Conservation (phyloP, 2,888 invertebrate genomes). For the Ophion ellenae region DNA sequence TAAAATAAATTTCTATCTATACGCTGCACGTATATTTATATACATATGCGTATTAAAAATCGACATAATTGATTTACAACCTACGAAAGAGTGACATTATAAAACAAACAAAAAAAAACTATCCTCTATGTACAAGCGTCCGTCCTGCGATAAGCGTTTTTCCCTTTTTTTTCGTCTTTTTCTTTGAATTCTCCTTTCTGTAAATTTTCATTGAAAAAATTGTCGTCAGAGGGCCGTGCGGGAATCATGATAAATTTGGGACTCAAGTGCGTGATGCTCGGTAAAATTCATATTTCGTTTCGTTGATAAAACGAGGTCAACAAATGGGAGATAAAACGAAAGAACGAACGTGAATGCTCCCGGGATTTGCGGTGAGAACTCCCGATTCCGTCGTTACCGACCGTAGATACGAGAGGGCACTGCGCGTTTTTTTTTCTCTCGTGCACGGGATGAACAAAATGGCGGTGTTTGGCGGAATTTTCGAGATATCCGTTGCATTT, state of each 20-base stretch:
- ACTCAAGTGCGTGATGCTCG: background rate
- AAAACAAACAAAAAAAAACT: slow-evolving; percentile 28
- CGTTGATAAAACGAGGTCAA: background rate
- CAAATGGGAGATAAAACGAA: slow-evolving; percentile 2
- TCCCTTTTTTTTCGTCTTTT: background rate
- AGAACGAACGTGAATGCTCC: background rate
- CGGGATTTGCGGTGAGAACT: slow-evolving; percentile 1
- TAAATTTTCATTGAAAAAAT: background rate
- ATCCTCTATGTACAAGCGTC: slow-evolving; percentile 61
- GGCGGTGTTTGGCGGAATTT: background rate
- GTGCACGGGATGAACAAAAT: background rate
- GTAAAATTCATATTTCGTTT: background rate
- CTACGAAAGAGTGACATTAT: slow-evolving; percentile 23
- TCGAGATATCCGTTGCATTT: background rate
- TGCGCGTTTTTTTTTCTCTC: background rate
- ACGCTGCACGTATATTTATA: slow-evolving; percentile 17
- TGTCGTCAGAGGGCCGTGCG: background rate
- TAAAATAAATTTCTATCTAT: slow-evolving; percentile 45
- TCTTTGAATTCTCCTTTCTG: background rate
- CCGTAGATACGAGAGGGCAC: slow-evolving; percentile 26
- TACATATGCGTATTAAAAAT: slow-evolving; percentile 42
- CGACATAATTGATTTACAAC: slow-evolving; percentile 47
- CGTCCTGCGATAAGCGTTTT: slow-evolving; percentile 12
- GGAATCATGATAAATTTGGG: background rate
- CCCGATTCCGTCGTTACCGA: slow-evolving; percentile 27